Evolutionary conservation across 2,888 invertebrate species (phyloP), one percentile per base, ranked within the genome.

Genomic region (Acanthosoma haemorrhoidale): DNA sequence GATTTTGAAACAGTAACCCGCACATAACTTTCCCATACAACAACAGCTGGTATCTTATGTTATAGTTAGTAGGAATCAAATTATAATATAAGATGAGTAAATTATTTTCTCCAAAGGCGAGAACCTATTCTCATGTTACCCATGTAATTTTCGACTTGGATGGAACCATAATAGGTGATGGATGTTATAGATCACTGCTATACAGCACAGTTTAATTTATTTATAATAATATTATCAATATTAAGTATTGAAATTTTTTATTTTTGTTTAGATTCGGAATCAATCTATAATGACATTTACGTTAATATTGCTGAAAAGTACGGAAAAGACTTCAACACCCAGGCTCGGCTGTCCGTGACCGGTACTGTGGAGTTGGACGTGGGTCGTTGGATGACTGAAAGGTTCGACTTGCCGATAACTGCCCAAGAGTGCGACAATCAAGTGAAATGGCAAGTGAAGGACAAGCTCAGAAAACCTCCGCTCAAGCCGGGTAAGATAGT

Each of bases 81-180:
- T n/a, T n/a, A n/a, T n/a, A n/a, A n/a, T n/a, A n/a, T n/a, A n/a
- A n/a, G n/a, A n/a, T n/a, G n/a, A n/a, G n/a, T n/a, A n/a, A n/a
- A n/a, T n/a, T n/a, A n/a, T n/a, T n/a, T 90, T 16, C 79, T 91
- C 79, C 88, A 90, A 82, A 92, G 91, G 90, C 78, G 68, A 34
- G n/a, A n/a, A n/a, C n/a, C n/a, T n/a, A n/a, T n/a, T n/a, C n/a
- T n/a, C 84, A 83, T 76, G 88, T 90, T 8, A 87, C 89, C 8
- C 91, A 92, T 79, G 88, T 90, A 73, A 87, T 92, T 76, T 92
- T 88, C 78, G 88, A 88, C 78, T 82, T 88, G 80, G 88, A 88
- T 78, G 88, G 88, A 5, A 80, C 88, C 16, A 78, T 88, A 64
- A 78, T 88, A 73, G 84, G 86, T 85, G 81, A 25, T 32, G 9